These are phyloP conservation scores for Pachyramphus minor DNA, from an alignment of 2,113 vertebrate species.

Conservation along the genomic window DNA sequence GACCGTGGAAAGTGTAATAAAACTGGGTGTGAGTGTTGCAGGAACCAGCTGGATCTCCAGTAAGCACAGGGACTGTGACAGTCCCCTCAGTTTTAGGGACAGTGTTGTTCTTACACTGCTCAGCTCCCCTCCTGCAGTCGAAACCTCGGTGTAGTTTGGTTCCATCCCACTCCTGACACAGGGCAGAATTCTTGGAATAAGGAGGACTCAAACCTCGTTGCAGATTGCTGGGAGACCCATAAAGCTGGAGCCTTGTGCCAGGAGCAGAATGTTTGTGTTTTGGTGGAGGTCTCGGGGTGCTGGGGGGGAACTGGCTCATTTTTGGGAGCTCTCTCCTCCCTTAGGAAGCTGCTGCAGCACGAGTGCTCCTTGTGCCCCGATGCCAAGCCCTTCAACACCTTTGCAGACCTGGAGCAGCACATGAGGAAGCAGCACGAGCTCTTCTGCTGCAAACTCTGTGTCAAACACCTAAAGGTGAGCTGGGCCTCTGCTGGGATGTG, in stretches of 20 bases:
- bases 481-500: background rate
- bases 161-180: background rate
- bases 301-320: background rate
- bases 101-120: background rate
- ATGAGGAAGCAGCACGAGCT: slow-evolving; percentile 96
- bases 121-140: background rate
- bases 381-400: slow-evolving; percentile 83
- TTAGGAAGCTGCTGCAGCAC: slow-evolving; percentile 86
- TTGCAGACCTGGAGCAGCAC: slow-evolving; percentile 94
- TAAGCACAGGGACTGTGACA: background rate
- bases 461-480: slow-evolving; percentile 90
- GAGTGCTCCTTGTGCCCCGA: slow-evolving; percentile 86
- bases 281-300: fast-evolving
- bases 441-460: slow-evolving; percentile 94
- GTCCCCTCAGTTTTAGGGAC: background rate
- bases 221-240: background rate
- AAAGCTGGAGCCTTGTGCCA: background rate
- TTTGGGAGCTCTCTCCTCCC: background rate
- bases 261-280: background rate
- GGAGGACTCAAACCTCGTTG: background rate
- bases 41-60: background rate
- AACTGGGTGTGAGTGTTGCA: background rate
- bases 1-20: background rate
- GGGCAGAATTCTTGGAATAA: background rate
- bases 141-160: background rate